Conservation (phyloP, 2,113 vertebrate species). For the Poeciliopsis turrubarensis region DNA sequence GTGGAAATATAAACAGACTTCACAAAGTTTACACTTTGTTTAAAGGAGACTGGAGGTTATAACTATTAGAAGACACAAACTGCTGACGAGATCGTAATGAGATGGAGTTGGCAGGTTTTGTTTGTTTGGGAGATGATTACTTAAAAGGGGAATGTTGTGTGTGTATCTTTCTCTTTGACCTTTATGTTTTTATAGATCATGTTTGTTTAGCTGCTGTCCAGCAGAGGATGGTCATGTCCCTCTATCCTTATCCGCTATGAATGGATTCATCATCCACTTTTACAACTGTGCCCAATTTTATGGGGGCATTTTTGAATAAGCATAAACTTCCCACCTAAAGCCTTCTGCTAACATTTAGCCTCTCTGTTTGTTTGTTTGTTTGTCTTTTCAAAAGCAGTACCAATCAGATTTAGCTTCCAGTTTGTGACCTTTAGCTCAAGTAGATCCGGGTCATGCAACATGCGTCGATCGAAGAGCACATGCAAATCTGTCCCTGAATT, state of each 20-base stretch:
- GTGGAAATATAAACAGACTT: too few species aligned
- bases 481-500: too few species aligned
- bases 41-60: neutral
- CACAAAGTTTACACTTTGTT: neutral
- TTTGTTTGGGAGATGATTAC: neutral
- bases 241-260: constrained; percentile 6
- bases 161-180: neutral
- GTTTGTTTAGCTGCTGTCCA: constrained; percentile 1
- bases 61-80: neutral
- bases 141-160: neutral
- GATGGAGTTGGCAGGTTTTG: neutral
- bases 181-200: neutral
- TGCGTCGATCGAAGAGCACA: too few species aligned
- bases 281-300: constrained; percentile 3
- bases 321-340: constrained; percentile 8
- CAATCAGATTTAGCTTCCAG: too few species aligned
- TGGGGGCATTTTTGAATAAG: constrained; percentile 23
- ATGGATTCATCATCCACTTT: constrained; percentile 36
- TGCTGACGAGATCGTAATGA: neutral
- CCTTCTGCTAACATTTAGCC: neutral
- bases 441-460: too few species aligned
- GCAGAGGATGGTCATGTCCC: constrained; percentile 4
- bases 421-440: too few species aligned
- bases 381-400: constrained; percentile 6
- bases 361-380: neutral